Evolutionary conservation across 2,113 vertebrate genomes (phyloP).

Genomic region (Anarhynchus alexandrinus): DNA sequence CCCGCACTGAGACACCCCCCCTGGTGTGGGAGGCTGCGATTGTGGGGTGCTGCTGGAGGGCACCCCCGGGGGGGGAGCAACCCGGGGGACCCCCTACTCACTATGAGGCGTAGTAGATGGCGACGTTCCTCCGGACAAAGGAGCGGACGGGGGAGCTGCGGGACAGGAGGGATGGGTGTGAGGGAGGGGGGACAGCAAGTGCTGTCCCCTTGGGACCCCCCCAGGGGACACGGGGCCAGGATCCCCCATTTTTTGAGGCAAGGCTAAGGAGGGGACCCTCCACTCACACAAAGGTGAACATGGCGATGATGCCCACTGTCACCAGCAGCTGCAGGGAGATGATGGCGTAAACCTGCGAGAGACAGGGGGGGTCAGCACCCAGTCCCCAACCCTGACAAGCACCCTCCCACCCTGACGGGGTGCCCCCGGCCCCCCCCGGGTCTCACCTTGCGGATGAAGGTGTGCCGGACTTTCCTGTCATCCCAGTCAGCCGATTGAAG

Average conservation of each 20-base stretch:
- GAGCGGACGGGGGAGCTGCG: neutral
- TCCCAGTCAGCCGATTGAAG: constrained; percentile 80
- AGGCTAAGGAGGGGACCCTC: neutral
- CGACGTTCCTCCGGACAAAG: constrained; percentile 73
- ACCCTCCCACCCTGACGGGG: neutral
- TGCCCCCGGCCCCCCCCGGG: fast-evolving
- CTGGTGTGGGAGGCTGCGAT: neutral
- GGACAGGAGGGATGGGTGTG: neutral
- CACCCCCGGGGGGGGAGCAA: fast-evolving
- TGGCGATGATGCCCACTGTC: constrained; percentile 82
- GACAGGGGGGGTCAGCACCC: neutral
- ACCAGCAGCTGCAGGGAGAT: constrained; percentile 85
- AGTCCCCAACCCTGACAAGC: fast-evolving
- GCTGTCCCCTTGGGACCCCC: neutral
- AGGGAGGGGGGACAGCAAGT: neutral
- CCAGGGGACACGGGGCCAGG: neutral
- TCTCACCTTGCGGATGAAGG: constrained; percentile 89
- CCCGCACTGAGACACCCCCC: too few relatives aligned
- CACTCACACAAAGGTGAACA: constrained; percentile 86
- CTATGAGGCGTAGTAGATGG: constrained; percentile 87
- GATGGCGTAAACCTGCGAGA: constrained; percentile 88
- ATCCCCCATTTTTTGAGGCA: neutral
- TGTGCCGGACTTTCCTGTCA: constrained; percentile 80
- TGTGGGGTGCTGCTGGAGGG: neutral
- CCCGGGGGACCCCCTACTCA: constrained; percentile 71